These are phyloP conservation scores for Rafetus swinhoei DNA, from an alignment of 2,113 vertebrate species.

Conservation along the genomic window DNA sequence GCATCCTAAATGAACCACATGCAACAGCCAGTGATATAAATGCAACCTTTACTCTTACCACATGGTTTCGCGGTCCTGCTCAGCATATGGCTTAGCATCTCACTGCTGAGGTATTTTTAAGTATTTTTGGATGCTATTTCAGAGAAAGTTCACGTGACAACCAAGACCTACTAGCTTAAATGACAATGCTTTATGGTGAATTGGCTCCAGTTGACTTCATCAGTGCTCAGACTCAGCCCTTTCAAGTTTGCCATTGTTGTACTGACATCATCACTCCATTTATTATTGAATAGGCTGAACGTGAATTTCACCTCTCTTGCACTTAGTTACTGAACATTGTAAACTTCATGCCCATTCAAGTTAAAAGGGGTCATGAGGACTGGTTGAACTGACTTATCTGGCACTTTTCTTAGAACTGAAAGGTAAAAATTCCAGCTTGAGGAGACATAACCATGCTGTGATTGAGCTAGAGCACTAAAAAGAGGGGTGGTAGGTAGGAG, in stretches of 20 bases:
- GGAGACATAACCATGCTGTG: neutral
- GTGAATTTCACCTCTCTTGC: neutral
- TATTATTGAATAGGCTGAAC: accelerated
- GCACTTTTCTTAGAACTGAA: neutral
- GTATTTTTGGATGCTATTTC: neutral
- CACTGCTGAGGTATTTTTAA: neutral
- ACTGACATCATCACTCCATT: accelerated
- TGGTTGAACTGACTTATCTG: neutral
- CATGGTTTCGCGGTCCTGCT: neutral
- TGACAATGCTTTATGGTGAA: neutral
- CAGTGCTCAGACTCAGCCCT: accelerated
- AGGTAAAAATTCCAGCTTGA: neutral
- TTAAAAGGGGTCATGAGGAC: neutral
- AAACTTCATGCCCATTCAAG: neutral
- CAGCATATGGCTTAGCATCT: neutral
- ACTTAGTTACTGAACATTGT: accelerated
- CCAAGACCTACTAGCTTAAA: neutral
- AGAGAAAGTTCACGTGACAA: neutral
- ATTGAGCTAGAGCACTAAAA: neutral
- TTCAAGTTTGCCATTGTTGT: neutral
- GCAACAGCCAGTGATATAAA: neutral
- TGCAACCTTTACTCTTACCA: neutral
- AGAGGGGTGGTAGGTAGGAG: neutral
- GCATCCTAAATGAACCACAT: neutral
- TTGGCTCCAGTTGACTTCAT: neutral